Evolutionary conservation across 2,113 vertebrate genomes (phyloP).

Genomic region (Petrocephalus zakoni): DNA sequence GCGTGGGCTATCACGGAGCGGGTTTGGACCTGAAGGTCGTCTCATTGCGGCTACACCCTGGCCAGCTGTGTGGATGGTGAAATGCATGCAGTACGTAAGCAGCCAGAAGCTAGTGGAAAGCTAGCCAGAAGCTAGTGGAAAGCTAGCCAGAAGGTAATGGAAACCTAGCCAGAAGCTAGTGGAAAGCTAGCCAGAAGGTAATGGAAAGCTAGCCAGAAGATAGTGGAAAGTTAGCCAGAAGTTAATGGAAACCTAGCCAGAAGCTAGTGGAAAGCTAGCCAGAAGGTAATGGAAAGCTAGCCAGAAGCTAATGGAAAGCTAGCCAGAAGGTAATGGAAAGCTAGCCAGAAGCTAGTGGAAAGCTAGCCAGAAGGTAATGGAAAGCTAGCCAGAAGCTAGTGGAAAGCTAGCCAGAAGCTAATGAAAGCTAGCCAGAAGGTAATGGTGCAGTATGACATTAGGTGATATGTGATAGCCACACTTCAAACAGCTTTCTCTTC

Average conservation of each 20-base stretch:
- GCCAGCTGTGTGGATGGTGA: neutral
- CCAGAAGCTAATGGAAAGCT: neutral
- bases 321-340: neutral
- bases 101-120: neutral
- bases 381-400: neutral
- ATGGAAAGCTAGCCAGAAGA: neutral
- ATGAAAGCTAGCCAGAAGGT: neutral
- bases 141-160: neutral
- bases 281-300: neutral
- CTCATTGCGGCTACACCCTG: neutral
- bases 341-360: neutral
- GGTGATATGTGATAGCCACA: neutral
- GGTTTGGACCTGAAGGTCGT: neutral
- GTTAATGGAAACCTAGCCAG: neutral
- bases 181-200: no score
- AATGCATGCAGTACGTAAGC: neutral
- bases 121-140: neutral
- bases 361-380: neutral
- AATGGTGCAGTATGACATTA: neutral
- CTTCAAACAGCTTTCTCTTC: neutral
- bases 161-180: neutral
- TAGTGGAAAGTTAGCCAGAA: neutral
- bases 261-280: neutral
- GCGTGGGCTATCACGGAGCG: neutral
- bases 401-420: neutral